These are phyloP conservation scores for Xiphophorus maculatus DNA, from an alignment of 2,113 vertebrate genomes.

Conservation along the genomic window DNA sequence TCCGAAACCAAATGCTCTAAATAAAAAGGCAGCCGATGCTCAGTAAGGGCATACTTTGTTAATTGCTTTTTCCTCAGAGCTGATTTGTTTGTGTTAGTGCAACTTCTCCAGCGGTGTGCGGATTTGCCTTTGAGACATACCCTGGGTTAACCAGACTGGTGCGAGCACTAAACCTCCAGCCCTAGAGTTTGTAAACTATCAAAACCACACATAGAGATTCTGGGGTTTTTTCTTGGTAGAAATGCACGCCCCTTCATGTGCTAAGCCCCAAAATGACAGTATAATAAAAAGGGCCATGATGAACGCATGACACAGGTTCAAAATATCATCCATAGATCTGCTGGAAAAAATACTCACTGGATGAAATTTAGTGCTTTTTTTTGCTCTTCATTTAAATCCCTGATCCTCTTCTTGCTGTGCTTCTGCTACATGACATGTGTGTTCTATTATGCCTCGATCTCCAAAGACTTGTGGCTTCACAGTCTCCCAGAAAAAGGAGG, in stretches of 20 bases:
- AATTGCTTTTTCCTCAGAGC: slow-evolving; percentile 4
- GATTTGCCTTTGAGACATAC: slow-evolving; percentile 43
- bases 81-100: slow-evolving; percentile 23
- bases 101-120: slow-evolving; percentile 17
- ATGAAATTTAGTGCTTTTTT: background rate
- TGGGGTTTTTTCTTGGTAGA: slow-evolving; percentile 36
- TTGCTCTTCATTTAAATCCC: slow-evolving; percentile 1
- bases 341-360: slow-evolving; percentile 35
- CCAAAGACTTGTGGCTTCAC: slow-evolving; percentile 78
- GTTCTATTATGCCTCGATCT: slow-evolving; percentile 78
- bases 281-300: slow-evolving; percentile 64
- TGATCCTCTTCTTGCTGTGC: slow-evolving; percentile 22
- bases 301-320: slow-evolving; percentile 41
- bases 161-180: slow-evolving; percentile 71
- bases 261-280: slow-evolving; percentile 46
- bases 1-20: slow-evolving; percentile 10
- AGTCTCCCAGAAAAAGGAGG: slow-evolving; percentile 73
- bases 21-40: background rate
- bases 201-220: slow-evolving; percentile 62
- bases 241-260: slow-evolving; percentile 41
- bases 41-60: background rate
- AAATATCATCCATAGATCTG: slow-evolving; percentile 46
- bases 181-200: slow-evolving; percentile 79
- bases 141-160: slow-evolving; percentile 69
- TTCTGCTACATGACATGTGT: slow-evolving; percentile 75